Evolutionary conservation across 2,888 invertebrate genomes (phyloP), one percentile per base, ranked within the genome.

Genomic region (Magallana nippona): DNA sequence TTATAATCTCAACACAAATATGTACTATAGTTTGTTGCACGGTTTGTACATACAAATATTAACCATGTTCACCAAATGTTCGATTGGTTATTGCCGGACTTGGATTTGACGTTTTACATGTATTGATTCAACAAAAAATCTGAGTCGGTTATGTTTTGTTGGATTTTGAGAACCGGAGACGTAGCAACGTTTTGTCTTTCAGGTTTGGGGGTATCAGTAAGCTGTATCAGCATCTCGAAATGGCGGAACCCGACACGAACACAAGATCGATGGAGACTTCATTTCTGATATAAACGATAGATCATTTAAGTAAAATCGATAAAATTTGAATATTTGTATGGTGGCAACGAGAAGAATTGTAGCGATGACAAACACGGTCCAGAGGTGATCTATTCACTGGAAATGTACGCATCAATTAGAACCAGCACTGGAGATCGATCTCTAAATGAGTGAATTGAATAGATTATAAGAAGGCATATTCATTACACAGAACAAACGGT

Each of bases 1-100:
- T 79, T 79, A 44, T 44, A 79, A 71, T 71, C 71, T 71, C 71
- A 71, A 27, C 22, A 71, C 15, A 71, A 71, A 71, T 71, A 27
- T 71, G n/a, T 60, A 60, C 71, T 71, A 71, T 22, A 17, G 27
- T 71, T 71, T 71, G 27, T 8, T 71, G 32, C 22, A 11, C 71
- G n/a, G n/a, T 71, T 13, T 71, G 11, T 15, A 27, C 15, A 27
- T 22, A 63, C 22, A 63, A 63, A 63, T 63, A 71, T 71, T 71
- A 27, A 27, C 27, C 44, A 44, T 71, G 27, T 22, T 71, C 71
- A 71, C 27, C 15, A 71, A 71, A 32, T 27, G 44, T 44, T 44
- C 10, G 44, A 44, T 44, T 44, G 44, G 44, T 44, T 44, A 44
- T 44, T 3, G 8, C 44, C 8, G 44, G 44, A 44, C 44, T 44